Evolutionary conservation across 2,888 invertebrate genomes (phyloP), one percentile per base, ranked within the genome.

Genomic region (Nasonia oneida): DNA sequence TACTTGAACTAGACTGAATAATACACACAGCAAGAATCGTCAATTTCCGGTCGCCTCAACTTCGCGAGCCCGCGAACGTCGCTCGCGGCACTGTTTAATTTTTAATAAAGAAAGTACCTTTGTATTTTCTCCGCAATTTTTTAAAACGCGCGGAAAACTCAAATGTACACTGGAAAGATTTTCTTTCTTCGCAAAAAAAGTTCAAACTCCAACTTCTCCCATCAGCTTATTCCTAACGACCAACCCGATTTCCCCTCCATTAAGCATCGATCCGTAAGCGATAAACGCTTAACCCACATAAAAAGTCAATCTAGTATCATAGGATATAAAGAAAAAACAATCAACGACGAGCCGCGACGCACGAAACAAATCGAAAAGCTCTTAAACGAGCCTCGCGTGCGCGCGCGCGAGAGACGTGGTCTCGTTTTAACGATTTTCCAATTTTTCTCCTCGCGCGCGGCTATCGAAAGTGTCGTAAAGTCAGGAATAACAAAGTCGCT

Each of bases 401-500:
- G 61, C 18, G 61, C 18, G 61, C 75, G n/a, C 37, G 37, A 3
- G 37, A 37, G 37, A 42, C 8, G 15, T 12, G 18, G 10, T 77
- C n/a, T 47, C 39, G 33, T 73, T 23, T 73, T 81, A 73, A 81
- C 57, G 75, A 76, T 57, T 76, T 76, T 76, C 47, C 23, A 15
- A n/a, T 61, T 53, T 76, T 33, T 53, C 42, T 53, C 23, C 39
- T 8, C 37, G 39, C n/a, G 77, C 33, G 77, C 33, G 37, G 67
- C 73, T 23, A 73, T 61, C 73, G 78, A 83, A 83, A 83, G 78
- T 78, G 47, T 83, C 78, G 64, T 83, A 73, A 78, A 78, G 75
- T 10, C 61, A 23, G 23, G 39, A 37, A 71, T 42, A 71, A 71
- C 71, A 39, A 71, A 39, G 37, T 71, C 57, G 70, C 61, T 42